A percentile compares a stretch with the other conserved stretches of the same genome.
Conservation (phyloP, 2,113 vertebrate genomes). For the Bos javanicus region DNA sequence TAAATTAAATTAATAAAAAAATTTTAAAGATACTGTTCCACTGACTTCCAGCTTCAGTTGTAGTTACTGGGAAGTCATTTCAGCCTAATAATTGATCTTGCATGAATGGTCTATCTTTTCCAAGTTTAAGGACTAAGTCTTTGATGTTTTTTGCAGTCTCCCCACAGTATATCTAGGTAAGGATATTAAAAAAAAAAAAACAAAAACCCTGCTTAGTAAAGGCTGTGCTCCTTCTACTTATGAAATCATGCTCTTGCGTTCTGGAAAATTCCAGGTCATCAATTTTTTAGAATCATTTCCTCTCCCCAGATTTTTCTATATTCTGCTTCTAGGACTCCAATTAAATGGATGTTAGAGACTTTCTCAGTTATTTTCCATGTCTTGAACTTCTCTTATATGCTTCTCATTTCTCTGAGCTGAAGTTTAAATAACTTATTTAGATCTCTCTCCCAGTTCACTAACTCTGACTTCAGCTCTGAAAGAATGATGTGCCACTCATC, state of each 20-base stretch:
- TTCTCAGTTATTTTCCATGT: background rate
- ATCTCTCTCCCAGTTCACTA: background rate
- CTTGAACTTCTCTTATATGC: background rate
- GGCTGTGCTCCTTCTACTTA: background rate
- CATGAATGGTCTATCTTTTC: background rate
- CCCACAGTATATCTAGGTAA: background rate
- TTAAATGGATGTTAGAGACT: background rate
- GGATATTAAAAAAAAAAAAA: background rate
- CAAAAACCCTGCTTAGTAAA: background rate
- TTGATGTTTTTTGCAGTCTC: background rate
- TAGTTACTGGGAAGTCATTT: background rate
- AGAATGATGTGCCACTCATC: background rate
- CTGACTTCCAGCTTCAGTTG: background rate
- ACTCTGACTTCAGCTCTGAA: background rate
- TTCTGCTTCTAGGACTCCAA: background rate
- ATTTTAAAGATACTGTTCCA: background rate
- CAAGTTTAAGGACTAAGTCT: background rate
- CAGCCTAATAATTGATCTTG: background rate
- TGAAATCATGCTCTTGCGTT: background rate
- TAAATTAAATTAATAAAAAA: background rate
- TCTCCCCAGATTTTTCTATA: background rate
- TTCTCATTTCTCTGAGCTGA: background rate
- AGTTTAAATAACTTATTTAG: background rate
- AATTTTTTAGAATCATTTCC: background rate
- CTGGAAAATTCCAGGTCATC: background rate